Evolutionary conservation across 2,797 vertebrate genomes (phyloP).

Genomic region (Crax fasciolata): DNA sequence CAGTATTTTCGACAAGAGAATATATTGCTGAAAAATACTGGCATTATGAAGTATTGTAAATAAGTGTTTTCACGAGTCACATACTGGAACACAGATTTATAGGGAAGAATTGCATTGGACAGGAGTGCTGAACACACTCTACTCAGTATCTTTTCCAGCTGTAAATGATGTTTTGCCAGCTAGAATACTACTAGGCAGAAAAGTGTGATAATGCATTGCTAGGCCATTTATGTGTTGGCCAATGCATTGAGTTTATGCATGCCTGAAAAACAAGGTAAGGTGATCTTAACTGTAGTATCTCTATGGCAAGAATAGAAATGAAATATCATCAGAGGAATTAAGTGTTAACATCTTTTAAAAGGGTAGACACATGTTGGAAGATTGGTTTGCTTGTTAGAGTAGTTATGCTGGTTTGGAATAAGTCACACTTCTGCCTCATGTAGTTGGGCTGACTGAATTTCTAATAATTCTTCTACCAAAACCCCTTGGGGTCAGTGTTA

Average conservation of each 20-base stretch:
- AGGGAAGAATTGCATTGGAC: conserved; percentile 36
- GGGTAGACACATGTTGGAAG: neutral
- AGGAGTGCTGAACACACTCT: conserved; percentile 6
- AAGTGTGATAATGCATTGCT: neutral
- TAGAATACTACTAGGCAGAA: conserved; percentile 31
- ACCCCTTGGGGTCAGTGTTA: neutral
- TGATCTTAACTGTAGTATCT: neutral
- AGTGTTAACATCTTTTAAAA: neutral
- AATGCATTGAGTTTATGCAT: neutral
- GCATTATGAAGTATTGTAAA: conserved; percentile 14
- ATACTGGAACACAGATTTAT: neutral
- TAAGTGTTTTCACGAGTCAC: conserved; percentile 34
- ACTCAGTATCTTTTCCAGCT: conserved; percentile 36
- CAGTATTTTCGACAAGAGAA: conserved; percentile 21
- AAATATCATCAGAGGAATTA: neutral
- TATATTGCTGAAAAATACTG: conserved; percentile 22
- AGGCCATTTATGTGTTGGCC: neutral
- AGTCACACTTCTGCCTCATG: neutral
- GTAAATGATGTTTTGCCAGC: conserved; percentile 39
- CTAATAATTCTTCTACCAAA: neutral
- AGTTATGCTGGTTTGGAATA: neutral
- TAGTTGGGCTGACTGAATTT: neutral
- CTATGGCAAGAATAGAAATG: neutral
- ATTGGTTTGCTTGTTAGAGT: neutral
- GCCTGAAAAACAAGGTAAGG: neutral